Evolutionary conservation across 2,797 vertebrate species (phyloP).

Genomic region (Meda fulgida): DNA sequence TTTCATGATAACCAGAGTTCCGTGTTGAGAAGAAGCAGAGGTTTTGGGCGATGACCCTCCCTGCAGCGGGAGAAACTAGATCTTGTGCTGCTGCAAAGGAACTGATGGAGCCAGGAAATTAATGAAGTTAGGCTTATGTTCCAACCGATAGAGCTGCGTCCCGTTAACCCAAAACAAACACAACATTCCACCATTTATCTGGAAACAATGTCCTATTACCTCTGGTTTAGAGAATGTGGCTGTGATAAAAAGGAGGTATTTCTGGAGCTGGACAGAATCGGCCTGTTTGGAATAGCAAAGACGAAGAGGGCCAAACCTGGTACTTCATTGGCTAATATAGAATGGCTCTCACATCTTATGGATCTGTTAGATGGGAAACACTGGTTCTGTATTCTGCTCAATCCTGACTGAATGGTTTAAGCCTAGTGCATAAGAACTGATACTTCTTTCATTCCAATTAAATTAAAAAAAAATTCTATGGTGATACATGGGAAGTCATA

Average conservation of each 20-base stretch:
- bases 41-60: slow-evolving; percentile 47
- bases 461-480: too few species aligned
- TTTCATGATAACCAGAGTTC: not conserved
- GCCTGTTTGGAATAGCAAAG: too few species aligned
- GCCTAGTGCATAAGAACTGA: too few species aligned
- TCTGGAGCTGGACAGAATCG: not conserved
- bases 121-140: slow-evolving; percentile 67
- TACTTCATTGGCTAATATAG: not conserved
- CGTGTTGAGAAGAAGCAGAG: slow-evolving; percentile 11
- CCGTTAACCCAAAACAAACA: slow-evolving; percentile 70
- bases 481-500: not conserved
- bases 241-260: slow-evolving; percentile 14
- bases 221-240: slow-evolving; percentile 66
- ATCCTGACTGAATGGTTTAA: too few species aligned
- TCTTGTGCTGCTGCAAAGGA: slow-evolving; percentile 38
- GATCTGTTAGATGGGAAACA: not conserved
- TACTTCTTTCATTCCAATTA: too few species aligned
- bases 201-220: slow-evolving; percentile 71
- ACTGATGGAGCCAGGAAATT: slow-evolving; percentile 65
- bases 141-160: slow-evolving; percentile 67
- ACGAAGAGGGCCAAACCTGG: not conserved
- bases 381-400: not conserved
- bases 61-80: slow-evolving; percentile 62
- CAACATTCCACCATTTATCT: slow-evolving; percentile 66
- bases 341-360: not conserved